phyloP scores from a whole-genome alignment of 2,797 vertebrate genomes.

The Carapus acus region DNA sequence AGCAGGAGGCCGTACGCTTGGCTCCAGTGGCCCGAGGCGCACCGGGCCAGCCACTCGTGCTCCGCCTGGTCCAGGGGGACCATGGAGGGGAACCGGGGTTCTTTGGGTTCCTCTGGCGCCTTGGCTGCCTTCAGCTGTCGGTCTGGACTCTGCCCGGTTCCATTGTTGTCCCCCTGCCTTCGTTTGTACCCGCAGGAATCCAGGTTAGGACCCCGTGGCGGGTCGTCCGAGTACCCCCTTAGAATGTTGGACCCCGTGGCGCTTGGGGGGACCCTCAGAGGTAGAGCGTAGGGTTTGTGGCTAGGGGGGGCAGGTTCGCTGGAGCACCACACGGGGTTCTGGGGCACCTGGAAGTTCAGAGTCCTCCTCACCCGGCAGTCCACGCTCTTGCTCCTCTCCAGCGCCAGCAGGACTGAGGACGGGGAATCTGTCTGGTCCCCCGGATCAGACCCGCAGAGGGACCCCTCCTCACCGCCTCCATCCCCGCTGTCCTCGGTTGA shows the following conservation, averaged over 20 bases:
- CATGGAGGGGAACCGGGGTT: slow-evolving; percentile 38
- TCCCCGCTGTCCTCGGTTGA: slow-evolving; percentile 9
- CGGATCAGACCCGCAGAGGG: slow-evolving; percentile 7
- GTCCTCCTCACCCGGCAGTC: slow-evolving; percentile 29
- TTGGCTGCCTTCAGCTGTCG: slow-evolving; percentile 61
- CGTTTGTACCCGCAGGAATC: slow-evolving; percentile 43
- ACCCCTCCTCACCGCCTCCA: not conserved
- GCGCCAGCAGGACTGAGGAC: slow-evolving; percentile 34
- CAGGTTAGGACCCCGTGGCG: slow-evolving; percentile 1
- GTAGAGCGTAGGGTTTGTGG: slow-evolving; percentile 78
- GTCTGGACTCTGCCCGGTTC: slow-evolving; percentile 52
- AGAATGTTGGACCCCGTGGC: slow-evolving; percentile 28
- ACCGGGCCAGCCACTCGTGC: slow-evolving; percentile 84
- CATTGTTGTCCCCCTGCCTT: slow-evolving; percentile 42
- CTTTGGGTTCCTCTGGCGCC: slow-evolving; percentile 65
- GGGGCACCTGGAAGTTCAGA: slow-evolving; percentile 37
- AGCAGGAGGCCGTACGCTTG: slow-evolving; percentile 83
- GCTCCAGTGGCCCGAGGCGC: slow-evolving; percentile 79
- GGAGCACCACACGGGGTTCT: not conserved
- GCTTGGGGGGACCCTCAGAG: slow-evolving; percentile 71
- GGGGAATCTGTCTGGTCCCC: not conserved
- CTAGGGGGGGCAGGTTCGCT: not conserved
- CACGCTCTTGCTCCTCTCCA: slow-evolving; percentile 44
- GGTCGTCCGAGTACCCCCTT: slow-evolving; percentile 25
- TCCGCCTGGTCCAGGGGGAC: slow-evolving; percentile 77